phyloP scores from a whole-genome alignment of 2,797 vertebrate genomes.

The Pangasius macronema region DNA sequence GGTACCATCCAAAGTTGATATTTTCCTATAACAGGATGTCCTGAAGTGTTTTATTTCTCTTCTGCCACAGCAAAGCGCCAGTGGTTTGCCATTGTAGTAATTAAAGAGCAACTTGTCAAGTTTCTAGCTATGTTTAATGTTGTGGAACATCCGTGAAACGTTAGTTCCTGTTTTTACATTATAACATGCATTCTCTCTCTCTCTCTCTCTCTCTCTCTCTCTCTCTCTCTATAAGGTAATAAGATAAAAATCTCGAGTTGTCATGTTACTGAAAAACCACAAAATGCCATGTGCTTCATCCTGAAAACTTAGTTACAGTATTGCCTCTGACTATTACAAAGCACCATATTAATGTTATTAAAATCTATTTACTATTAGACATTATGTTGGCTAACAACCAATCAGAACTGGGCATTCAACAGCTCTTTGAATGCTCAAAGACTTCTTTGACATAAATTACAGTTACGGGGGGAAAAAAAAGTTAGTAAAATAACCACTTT shows the following conservation, averaged over 20 bases:
- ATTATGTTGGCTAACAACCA: not conserved
- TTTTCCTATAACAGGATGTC: too few relatives aligned
- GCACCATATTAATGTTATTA: not conserved
- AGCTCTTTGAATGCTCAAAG: not conserved
- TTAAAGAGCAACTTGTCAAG: not conserved
- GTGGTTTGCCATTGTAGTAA: not conserved
- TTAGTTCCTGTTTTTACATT: not conserved
- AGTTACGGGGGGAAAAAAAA: not conserved
- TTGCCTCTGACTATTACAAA: not conserved
- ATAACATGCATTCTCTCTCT: not conserved
- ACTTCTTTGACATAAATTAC: not conserved
- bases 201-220: not conserved
- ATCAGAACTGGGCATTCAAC: not conserved
- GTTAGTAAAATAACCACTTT: not conserved
- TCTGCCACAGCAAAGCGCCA: not conserved
- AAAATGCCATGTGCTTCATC: not conserved
- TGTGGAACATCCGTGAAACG: not conserved
- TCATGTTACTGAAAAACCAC: not conserved
- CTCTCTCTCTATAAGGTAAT: not conserved
- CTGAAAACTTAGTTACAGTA: not conserved
- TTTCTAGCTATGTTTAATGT: not conserved
- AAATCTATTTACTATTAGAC: not conserved
- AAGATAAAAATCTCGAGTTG: not conserved
- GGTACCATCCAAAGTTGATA: not conserved
- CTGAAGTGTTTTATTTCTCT: not conserved